Evolutionary conservation across 2,797 vertebrate species (phyloP), one percentile per base, ranked within the genome.

Genomic region (Darevskia mixta): DNA sequence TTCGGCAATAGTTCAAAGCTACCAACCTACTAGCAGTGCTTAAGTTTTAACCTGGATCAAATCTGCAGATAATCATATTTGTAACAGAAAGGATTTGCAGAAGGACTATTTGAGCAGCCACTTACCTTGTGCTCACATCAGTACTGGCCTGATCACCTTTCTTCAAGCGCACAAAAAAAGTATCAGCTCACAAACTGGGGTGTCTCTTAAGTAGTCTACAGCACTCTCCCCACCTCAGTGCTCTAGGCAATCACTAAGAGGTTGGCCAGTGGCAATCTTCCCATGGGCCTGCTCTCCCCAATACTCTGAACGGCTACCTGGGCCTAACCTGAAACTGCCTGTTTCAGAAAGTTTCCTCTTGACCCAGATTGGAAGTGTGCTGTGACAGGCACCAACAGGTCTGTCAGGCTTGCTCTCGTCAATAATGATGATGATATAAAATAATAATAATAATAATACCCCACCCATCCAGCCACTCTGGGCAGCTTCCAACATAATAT

Each of bases 371-470:
- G 3, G 8, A 69, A 69, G 13, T 17, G 23, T 82, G 41, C 41
- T 32, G 17, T 9, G n/a, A 38, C 4, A 61, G 18, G 2, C 2
- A 35, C 20, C 49, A 49, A 23, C 29, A n/a, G 27, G 4, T 10
- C 29, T 25, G 9, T 18, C 58, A n/a, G 72, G 27, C 9, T 29
- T 25, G 35, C 17, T 23, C 23, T 18, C 2, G 49, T 55, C 49
- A 55, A 55, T 15, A 0, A 55, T 55, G 49, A 15, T 49, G 45
- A 49, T 49, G 45, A 49, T 49, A 10, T n/a, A n/a, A n/a, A 49
- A 49, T 3, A 13, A 13, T 0, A 49, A 13, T 3, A 3, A 13
- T 3, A 13, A 13, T 10, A 13, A 13, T 10, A 13, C 11, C 13
- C 11, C 45, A 49, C 2, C 49, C 49, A 49, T 10, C 10, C 45